Evolutionary conservation across 53 echinoderm and acorn worm species (phyloP).

Genomic region (Holothuria scabra): DNA sequence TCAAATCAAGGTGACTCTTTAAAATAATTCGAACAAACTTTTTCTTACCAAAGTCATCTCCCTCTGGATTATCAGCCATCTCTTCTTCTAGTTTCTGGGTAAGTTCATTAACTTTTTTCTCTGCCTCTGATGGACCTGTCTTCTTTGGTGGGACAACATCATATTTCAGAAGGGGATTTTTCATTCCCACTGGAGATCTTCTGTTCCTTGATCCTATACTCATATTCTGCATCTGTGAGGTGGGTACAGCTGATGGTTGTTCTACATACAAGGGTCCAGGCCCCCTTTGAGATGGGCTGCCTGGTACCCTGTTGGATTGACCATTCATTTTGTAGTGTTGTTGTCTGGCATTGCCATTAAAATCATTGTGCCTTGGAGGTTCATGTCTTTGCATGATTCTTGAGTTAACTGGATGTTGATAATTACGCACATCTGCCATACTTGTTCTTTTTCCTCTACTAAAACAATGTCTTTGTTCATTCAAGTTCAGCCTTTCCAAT

Average conservation of each 20-base stretch:
- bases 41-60: conserved; percentile 96
- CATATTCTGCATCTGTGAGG: conserved; percentile 40
- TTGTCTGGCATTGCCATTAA: conserved; percentile 34
- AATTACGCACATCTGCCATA: background rate
- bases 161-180: conserved; percentile 88
- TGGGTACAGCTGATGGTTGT: conserved; percentile 15
- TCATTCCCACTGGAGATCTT: conserved; percentile 24
- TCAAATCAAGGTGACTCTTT: too few relatives aligned
- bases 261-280: conserved; percentile 9
- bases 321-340: conserved; percentile 7
- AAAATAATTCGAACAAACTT: background rate
- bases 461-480: too few relatives aligned
- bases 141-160: conserved; percentile 84
- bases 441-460: too few relatives aligned
- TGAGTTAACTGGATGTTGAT: conserved; percentile 1
- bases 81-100: conserved; percentile 92
- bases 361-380: conserved; percentile 5
- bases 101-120: conserved; percentile 90
- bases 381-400: conserved; percentile 1
- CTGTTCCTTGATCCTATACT: conserved; percentile 35
- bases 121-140: conserved; percentile 87
- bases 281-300: background rate
- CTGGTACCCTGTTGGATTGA: conserved; percentile 22
- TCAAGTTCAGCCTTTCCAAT: too few relatives aligned
- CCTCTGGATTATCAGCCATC: conserved; percentile 91